Percentiles rank a stretch among this genome's conserved stretches.
Evolutionary conservation across 1,140 invertebrate species (phyloP).

Genomic region (Drosophila parvula): DNA sequence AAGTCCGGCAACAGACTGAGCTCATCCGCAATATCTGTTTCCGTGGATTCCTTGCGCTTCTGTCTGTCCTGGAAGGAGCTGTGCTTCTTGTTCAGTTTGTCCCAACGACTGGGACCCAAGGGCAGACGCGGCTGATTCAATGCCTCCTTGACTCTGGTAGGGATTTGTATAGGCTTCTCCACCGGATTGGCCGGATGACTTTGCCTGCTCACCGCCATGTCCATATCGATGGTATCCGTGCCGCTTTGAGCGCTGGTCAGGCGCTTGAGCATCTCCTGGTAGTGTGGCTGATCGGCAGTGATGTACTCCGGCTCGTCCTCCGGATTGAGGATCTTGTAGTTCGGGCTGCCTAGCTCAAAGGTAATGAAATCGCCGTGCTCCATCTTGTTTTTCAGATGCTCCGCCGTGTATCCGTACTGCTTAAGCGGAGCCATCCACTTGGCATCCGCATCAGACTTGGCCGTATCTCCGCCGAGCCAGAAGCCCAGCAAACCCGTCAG

Average conservation of each 20-base stretch:
- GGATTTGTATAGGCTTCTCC: neutral
- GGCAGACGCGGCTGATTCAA: neutral
- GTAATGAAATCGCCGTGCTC: slow-evolving; percentile 72
- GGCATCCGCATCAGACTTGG: slow-evolving; percentile 14
- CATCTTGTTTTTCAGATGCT: slow-evolving; percentile 66
- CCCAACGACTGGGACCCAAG: slow-evolving; percentile 17
- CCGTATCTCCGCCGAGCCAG: neutral
- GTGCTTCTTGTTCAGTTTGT: slow-evolving; percentile 59
- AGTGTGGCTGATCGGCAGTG: slow-evolving; percentile 74
- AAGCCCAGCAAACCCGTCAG: slow-evolving; percentile 28
- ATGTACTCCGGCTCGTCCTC: slow-evolving; percentile 75
- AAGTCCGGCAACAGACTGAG: slow-evolving; percentile 20
- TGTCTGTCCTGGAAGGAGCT: slow-evolving; percentile 5
- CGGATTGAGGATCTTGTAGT: slow-evolving; percentile 75
- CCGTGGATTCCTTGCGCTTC: neutral
- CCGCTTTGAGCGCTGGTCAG: slow-evolving; percentile 45
- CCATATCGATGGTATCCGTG: slow-evolving; percentile 57
- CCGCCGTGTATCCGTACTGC: slow-evolving; percentile 48
- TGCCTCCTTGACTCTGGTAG: neutral
- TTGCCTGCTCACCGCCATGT: slow-evolving; percentile 12
- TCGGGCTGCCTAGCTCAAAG: slow-evolving; percentile 70
- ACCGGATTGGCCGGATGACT: neutral
- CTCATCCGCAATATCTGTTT: slow-evolving; percentile 1
- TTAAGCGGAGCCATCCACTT: slow-evolving; percentile 53
- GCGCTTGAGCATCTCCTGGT: slow-evolving; percentile 55